A percentile compares a stretch with the other conserved stretches of the same genome.
Evolutionary conservation across 2,888 invertebrate genomes (phyloP).

Genomic region (Steinernema scapterisci): DNA sequence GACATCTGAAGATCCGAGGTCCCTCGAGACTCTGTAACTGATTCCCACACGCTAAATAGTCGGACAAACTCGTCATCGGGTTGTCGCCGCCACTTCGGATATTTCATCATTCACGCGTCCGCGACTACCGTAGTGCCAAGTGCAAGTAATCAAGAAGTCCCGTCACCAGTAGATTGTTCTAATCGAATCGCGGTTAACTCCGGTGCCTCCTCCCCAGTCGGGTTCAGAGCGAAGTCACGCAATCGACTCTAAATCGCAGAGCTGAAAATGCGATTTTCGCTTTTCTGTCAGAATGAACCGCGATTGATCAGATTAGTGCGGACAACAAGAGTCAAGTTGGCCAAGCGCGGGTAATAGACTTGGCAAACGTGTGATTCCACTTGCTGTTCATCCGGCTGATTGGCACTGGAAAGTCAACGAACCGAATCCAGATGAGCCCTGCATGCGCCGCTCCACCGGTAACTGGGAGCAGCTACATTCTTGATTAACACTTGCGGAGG

Average conservation of each 20-base stretch:
- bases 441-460: background rate
- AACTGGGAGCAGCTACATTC: background rate
- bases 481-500: slow-evolving; percentile 13
- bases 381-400: slow-evolving; percentile 6
- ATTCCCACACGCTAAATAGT: background rate
- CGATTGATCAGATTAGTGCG: background rate
- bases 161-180: background rate
- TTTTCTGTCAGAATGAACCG: slow-evolving; percentile 22
- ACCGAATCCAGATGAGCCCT: background rate
- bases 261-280: slow-evolving; percentile 21
- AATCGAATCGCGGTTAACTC: slow-evolving; percentile 8
- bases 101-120: slow-evolving; percentile 27
- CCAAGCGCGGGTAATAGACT: slow-evolving; percentile 4
- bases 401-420: slow-evolving; percentile 10
- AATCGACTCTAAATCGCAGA: background rate
- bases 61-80: slow-evolving; percentile 7
- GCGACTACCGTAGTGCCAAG: slow-evolving; percentile 6
- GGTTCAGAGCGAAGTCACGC: background rate
- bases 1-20: background rate
- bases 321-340: slow-evolving; percentile 16
- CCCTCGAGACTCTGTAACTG: slow-evolving; percentile 22
- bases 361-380: background rate
- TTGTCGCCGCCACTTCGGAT: slow-evolving; percentile 20
- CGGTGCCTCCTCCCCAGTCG: background rate
- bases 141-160: slow-evolving; percentile 8